Conservation (phyloP, 2,113 vertebrate species). For the Hypanus sabinus region DNA sequence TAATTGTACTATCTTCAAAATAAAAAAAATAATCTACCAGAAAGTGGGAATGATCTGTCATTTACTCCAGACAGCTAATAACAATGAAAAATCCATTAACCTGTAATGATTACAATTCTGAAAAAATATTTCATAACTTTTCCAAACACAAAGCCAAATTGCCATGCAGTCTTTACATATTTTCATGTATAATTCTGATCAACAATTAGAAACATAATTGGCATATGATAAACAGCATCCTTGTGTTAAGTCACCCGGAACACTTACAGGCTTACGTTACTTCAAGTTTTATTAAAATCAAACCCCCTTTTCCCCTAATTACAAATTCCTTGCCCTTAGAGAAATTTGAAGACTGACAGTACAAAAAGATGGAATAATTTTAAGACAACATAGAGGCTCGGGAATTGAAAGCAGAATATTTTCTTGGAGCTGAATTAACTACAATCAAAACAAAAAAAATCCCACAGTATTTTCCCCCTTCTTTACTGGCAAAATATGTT, state of each 20-base stretch:
- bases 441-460: slow-evolving; percentile 30
- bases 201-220: slow-evolving; percentile 24
- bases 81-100: background rate
- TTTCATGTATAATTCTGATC: slow-evolving; percentile 14
- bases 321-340: slow-evolving; percentile 36
- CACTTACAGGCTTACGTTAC: slow-evolving; percentile 42
- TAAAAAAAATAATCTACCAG: background rate
- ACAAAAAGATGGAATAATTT: slow-evolving; percentile 30
- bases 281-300: slow-evolving; percentile 41
- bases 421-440: slow-evolving; percentile 22
- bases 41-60: background rate
- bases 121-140: slow-evolving; percentile 5
- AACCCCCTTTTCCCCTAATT: slow-evolving; percentile 33
- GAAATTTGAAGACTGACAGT: slow-evolving; percentile 33
- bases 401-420: slow-evolving; percentile 45
- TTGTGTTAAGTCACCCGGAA: slow-evolving; percentile 43
- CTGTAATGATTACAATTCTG: background rate
- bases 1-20: background rate
- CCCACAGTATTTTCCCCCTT: background rate
- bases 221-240: slow-evolving; percentile 36
- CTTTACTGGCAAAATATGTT: slow-evolving; percentile 21
- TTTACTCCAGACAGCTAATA: background rate
- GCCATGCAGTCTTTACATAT: background rate
- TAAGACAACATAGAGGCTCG: slow-evolving; percentile 44
- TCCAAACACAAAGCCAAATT: background rate